These are phyloP conservation scores for Alentia gelatinosa DNA, from an alignment of 2,888 invertebrate genomes.

Conservation along the genomic window DNA sequence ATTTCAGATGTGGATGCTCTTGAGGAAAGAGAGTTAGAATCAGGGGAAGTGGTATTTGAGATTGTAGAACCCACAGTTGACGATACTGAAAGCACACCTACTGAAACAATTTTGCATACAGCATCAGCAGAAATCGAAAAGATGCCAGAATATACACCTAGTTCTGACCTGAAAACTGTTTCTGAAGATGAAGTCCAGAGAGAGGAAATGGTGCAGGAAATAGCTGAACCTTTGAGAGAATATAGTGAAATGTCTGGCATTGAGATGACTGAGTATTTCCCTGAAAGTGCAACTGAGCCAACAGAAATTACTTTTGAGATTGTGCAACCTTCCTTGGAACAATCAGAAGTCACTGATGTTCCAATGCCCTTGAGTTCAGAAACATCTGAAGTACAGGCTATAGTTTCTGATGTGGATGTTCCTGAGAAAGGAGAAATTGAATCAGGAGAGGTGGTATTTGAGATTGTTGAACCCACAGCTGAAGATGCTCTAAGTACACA, in stretches of 20 bases:
- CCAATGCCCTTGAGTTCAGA: not conserved
- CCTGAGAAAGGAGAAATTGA: not conserved
- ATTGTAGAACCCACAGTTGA: not conserved
- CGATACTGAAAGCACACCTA: not conserved
- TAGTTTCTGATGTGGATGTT: not conserved
- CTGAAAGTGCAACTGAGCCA: too few relatives aligned
- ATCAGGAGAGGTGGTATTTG: not conserved
- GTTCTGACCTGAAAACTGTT: constrained; percentile 1
- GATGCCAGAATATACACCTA: not conserved
- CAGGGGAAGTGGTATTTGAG: not conserved
- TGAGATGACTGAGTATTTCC: too few relatives aligned
- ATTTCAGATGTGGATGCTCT: not conserved
- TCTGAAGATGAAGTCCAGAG: not conserved
- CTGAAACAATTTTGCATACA: not conserved
- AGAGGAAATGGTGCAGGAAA: constrained; percentile 20
- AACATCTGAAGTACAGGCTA: not conserved
- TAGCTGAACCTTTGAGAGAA: too few relatives aligned
- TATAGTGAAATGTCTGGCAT: too few relatives aligned
- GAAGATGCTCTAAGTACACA: not conserved
- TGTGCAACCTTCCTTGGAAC: not conserved
- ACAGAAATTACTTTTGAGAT: too few relatives aligned
- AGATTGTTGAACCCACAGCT: not conserved
- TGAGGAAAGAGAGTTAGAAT: not conserved
- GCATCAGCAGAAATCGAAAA: not conserved
- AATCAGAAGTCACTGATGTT: not conserved